A percentile compares a stretch with the other conserved stretches of the same genome.
Conservation (phyloP, 2,888 invertebrate genomes). For the Clusia tigrina region DNA sequence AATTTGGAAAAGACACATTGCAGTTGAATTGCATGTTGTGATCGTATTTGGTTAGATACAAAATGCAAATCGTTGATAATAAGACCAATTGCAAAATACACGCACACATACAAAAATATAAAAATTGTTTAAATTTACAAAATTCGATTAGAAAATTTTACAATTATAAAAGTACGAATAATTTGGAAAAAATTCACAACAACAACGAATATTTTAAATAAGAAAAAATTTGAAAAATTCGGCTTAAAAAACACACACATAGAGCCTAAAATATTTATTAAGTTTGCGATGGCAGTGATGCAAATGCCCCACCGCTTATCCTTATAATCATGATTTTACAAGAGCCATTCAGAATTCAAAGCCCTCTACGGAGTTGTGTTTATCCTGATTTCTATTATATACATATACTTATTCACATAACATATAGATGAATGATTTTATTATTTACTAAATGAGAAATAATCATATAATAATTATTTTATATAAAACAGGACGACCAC, state of each 20-base stretch:
- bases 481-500: too few species aligned
- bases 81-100: constrained; percentile 5
- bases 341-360: too few species aligned
- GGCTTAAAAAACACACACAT: constrained; percentile 7
- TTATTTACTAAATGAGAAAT: too few species aligned
- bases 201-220: constrained; percentile 5
- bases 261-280: not conserved
- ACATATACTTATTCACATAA: too few species aligned
- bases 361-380: too few species aligned
- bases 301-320: too few species aligned
- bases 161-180: not conserved
- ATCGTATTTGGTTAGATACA: not conserved
- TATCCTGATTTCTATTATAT: too few species aligned
- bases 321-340: too few species aligned
- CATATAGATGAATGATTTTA: too few species aligned
- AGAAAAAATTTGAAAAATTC: not conserved
- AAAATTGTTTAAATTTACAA: constrained; percentile 13
- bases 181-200: constrained; percentile 8
- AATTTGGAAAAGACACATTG: not conserved
- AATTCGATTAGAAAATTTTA: not conserved
- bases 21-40: not conserved
- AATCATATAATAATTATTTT: too few species aligned
- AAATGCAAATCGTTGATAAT: not conserved
- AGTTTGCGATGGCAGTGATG: not conserved
- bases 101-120: constrained; percentile 1